phyloP scores from a whole-genome alignment of 2,113 vertebrate species.

The Castor canadensis region DNA sequence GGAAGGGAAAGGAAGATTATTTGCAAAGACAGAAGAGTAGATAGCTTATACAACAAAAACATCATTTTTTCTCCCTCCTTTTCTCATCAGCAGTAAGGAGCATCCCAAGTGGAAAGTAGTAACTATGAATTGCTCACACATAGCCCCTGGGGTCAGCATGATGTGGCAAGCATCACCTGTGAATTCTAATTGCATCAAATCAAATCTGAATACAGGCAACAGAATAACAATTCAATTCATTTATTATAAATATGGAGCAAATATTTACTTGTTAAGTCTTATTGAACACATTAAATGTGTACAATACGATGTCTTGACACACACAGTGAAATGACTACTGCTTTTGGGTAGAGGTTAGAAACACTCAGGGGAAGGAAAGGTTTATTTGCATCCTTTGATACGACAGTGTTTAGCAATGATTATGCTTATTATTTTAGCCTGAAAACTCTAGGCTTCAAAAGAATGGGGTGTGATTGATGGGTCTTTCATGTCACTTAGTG shows the following conservation, averaged over 20 bases:
- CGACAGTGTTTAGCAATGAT: background rate
- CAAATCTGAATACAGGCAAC: background rate
- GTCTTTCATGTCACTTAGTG: background rate
- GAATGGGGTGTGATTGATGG: background rate
- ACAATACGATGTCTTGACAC: background rate
- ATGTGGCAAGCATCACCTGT: background rate
- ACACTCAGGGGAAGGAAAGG: background rate
- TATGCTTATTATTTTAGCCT: background rate
- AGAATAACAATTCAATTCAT: background rate
- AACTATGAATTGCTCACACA: background rate
- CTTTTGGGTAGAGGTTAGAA: background rate
- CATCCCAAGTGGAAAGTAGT: background rate
- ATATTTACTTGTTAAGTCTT: background rate
- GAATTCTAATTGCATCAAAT: background rate
- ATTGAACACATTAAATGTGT: background rate
- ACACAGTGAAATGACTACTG: background rate
- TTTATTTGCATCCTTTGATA: background rate
- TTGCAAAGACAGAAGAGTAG: background rate
- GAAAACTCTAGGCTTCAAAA: slow-evolving; percentile 22
- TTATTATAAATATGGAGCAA: background rate
- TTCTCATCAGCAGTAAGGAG: background rate
- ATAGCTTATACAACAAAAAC: background rate
- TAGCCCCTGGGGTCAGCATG: background rate
- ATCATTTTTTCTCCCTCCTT: background rate
- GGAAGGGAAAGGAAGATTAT: no score